A percentile compares a stretch with the other conserved stretches of the same genome.
phyloP scores from a whole-genome alignment of 2,797 vertebrate genomes.

The Enteromius trimaculatus region DNA sequence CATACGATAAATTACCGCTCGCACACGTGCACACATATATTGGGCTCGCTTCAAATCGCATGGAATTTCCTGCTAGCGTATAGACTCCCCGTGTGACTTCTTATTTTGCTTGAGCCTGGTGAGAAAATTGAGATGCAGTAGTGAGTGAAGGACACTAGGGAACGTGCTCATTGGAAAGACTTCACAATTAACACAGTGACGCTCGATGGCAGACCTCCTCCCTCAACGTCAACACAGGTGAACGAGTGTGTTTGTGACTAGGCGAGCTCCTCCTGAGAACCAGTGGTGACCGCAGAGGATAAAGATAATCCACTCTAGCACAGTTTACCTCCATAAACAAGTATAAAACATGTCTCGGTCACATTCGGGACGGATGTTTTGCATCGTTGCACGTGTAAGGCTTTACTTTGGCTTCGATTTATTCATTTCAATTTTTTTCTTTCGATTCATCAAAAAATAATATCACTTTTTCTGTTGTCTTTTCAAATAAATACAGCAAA shows the following conservation, averaged over 20 bases:
- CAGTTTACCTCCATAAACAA: neutral
- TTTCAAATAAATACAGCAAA: neutral
- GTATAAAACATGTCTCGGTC: neutral
- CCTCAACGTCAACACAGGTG: conserved; percentile 19
- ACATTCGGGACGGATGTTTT: neutral
- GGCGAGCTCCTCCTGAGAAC: neutral
- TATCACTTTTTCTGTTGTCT: neutral
- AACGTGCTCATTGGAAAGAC: conserved; percentile 7
- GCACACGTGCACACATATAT: conserved; percentile 68
- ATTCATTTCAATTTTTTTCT: too few species aligned
- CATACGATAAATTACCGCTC: conserved; percentile 1
- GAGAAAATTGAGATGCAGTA: conserved; percentile 49
- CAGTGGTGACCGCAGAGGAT: conserved; percentile 18
- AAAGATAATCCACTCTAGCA: neutral
- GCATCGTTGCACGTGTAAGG: neutral
- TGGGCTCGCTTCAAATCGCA: conserved; percentile 24
- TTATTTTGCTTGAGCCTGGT: conserved; percentile 37
- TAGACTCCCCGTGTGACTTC: conserved; percentile 5
- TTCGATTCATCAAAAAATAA: too few species aligned
- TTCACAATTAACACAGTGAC: conserved; percentile 39
- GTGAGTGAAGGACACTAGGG: conserved; percentile 44
- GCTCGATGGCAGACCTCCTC: neutral
- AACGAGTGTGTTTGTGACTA: conserved; percentile 13
- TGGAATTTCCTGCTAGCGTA: conserved; percentile 14
- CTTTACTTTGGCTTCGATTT: neutral